Evolutionary conservation across 2,888 invertebrate species (phyloP).

Genomic region (Clusia tigrina): DNA sequence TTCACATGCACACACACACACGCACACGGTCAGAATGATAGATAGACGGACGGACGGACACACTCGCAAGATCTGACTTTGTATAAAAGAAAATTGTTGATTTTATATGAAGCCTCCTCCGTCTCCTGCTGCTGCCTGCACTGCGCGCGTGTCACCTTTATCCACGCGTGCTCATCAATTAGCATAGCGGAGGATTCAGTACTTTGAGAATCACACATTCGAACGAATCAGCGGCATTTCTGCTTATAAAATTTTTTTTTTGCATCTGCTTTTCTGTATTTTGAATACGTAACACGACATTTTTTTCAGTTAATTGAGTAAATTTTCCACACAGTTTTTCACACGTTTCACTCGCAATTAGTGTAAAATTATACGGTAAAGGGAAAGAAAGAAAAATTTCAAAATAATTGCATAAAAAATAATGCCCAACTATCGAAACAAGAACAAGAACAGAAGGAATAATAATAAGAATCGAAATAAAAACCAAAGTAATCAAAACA

Average conservation of each 20-base stretch:
- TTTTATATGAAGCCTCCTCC: not conserved
- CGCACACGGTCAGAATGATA: not conserved
- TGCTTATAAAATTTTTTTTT: too few species aligned
- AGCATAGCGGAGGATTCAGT: not conserved
- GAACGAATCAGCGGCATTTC: slow-evolving; percentile 1
- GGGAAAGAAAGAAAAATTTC: not conserved
- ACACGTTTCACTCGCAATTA: not conserved
- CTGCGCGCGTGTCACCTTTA: slow-evolving; percentile 7
- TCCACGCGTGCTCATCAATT: not conserved
- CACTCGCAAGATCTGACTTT: not conserved
- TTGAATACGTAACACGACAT: slow-evolving; percentile 3
- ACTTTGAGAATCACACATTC: not conserved
- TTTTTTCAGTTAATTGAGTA: slow-evolving; percentile 18
- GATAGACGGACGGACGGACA: not conserved
- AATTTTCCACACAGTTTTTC: slow-evolving; percentile 5
- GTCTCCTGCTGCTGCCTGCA: not conserved
- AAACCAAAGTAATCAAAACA: slow-evolving; percentile 41
- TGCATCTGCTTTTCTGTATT: not conserved
- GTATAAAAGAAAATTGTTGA: not conserved
- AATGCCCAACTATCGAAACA: slow-evolving; percentile 58
- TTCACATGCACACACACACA: not conserved
- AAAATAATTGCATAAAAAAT: not conserved
- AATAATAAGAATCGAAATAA: slow-evolving; percentile 52
- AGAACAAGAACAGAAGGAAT: slow-evolving; percentile 53
- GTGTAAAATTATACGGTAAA: not conserved